Evolutionary conservation across 2,113 vertebrate genomes (phyloP).

Genomic region (Laterallus jamaicensis): DNA sequence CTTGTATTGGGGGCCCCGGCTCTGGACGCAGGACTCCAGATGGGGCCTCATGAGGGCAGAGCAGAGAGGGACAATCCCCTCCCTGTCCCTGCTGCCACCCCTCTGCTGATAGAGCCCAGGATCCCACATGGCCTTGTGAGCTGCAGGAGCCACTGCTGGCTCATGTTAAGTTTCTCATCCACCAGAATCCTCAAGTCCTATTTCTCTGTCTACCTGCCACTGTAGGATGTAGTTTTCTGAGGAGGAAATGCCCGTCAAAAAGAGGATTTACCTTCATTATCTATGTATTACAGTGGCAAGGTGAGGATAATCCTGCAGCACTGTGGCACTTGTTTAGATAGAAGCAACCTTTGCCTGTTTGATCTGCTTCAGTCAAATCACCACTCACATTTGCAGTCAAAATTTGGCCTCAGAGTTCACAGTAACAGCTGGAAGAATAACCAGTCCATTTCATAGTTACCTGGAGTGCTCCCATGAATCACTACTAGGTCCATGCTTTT

Average conservation of each 20-base stretch:
- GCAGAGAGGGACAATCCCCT: no score
- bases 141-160: no score
- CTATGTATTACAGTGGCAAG: fast-evolving
- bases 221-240: background rate
- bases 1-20: no score
- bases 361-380: background rate
- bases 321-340: background rate
- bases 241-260: background rate
- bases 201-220: background rate
- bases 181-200: no score
- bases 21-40: no score
- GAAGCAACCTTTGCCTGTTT: background rate
- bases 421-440: background rate
- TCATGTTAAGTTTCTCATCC: no score
- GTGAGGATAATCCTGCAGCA: background rate
- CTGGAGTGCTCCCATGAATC: background rate
- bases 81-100: no score
- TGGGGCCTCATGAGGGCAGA: no score
- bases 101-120: no score
- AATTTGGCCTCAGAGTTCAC: background rate
- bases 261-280: background rate
- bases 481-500: background rate
- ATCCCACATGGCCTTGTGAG: no score
- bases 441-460: background rate
- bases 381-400: background rate